phyloP scores from a whole-genome alignment of 2,797 vertebrate species.

The Hypotaenidia okinawae region DNA sequence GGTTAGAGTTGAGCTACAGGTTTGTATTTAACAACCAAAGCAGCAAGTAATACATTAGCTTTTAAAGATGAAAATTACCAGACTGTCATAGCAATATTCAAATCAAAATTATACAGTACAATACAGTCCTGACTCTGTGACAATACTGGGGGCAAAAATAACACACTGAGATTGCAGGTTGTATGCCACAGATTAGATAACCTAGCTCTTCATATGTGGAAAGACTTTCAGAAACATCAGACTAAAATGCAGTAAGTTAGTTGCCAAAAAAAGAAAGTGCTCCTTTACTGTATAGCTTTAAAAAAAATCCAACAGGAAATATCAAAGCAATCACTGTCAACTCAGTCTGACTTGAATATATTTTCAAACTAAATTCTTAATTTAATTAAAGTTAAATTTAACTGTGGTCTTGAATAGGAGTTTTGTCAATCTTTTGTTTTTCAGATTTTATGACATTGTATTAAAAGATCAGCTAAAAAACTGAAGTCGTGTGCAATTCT shows the following conservation, averaged over 20 bases:
- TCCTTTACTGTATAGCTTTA: neutral
- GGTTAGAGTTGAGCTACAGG: neutral
- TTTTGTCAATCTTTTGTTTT: neutral
- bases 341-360: neutral
- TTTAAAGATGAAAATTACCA: neutral
- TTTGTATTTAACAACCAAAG: neutral
- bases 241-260: neutral
- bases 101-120: neutral
- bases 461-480: neutral
- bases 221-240: neutral
- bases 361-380: neutral
- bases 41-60: neutral
- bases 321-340: neutral
- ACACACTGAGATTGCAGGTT: neutral
- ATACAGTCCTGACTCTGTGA: neutral
- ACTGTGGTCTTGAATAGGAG: neutral
- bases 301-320: neutral
- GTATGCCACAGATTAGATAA: neutral
- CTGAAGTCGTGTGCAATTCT: neutral
- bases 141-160: neutral
- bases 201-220: neutral
- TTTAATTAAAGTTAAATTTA: neutral
- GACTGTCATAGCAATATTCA: slow-evolving; percentile 11
- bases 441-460: neutral
- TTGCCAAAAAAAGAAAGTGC: neutral